These are phyloP conservation scores for Centropus bengalensis DNA, from an alignment of 2,113 vertebrate species.

Conservation along the genomic window DNA sequence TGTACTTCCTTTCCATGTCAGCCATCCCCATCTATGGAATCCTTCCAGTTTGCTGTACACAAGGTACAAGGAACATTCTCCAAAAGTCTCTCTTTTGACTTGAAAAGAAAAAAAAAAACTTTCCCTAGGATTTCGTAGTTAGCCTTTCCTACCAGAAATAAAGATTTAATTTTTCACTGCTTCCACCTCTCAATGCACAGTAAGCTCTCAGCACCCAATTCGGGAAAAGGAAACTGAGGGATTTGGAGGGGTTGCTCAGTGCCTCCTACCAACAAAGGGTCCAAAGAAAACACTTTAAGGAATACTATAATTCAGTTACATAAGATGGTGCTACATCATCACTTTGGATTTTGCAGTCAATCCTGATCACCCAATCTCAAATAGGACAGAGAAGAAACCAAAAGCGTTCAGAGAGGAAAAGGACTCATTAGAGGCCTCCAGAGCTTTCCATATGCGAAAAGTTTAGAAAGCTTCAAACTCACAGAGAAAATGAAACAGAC, in stretches of 20 bases:
- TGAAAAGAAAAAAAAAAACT: not conserved
- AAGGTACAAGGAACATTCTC: slow-evolving; percentile 59
- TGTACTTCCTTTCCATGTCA: slow-evolving; percentile 76
- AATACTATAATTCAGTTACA: not conserved
- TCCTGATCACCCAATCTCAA: not conserved
- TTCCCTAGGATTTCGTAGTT: not conserved
- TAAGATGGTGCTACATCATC: not conserved
- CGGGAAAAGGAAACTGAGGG: not conserved
- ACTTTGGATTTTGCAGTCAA: not conserved
- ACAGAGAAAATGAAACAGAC: not conserved
- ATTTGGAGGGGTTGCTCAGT: not conserved
- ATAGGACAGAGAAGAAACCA: not conserved
- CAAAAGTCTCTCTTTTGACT: not conserved
- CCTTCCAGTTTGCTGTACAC: slow-evolving; percentile 55
- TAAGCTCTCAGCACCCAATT: not conserved
- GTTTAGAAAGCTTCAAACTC: not conserved
- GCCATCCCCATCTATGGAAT: slow-evolving; percentile 65
- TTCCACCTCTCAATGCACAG: accelerated
- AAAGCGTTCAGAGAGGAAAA: not conserved
- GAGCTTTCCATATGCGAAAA: not conserved
- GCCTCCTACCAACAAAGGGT: not conserved
- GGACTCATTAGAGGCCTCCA: slow-evolving; percentile 18
- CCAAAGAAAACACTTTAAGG: not conserved
- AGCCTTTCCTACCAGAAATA: not conserved
- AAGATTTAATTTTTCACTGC: not conserved